A percentile compares a stretch with the other conserved stretches of the same genome.
Evolutionary conservation across 2,797 vertebrate genomes (phyloP).

Genomic region (Lepilemur septentrionalis): DNA sequence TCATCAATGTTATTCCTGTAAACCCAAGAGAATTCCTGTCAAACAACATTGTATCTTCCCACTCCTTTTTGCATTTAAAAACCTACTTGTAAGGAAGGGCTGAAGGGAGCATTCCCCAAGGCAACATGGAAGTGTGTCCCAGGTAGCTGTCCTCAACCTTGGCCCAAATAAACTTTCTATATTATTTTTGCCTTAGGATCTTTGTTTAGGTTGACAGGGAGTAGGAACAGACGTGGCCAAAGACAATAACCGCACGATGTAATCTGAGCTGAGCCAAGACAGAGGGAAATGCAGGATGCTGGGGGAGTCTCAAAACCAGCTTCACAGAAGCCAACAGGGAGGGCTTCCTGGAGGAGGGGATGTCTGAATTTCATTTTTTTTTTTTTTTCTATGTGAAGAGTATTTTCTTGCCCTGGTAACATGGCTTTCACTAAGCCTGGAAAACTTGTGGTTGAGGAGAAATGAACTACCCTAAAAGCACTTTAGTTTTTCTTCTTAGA

Average conservation of each 20-base stretch:
- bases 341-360: neutral
- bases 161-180: neutral
- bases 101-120: neutral
- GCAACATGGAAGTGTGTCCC: neutral
- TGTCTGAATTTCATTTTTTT: neutral
- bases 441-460: neutral
- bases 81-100: neutral
- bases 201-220: neutral
- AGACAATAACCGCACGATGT: neutral
- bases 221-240: neutral
- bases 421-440: neutral
- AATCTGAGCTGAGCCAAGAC: neutral
- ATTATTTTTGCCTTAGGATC: neutral
- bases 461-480: neutral
- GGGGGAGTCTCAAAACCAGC: neutral
- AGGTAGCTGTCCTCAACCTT: neutral
- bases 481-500: neutral
- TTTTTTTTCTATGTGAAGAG: neutral
- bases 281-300: neutral
- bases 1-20: neutral
- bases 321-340: neutral
- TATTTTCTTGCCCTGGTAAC: conserved; percentile 9
- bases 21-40: neutral
- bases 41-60: neutral
- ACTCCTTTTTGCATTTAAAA: neutral